phyloP scores from a whole-genome alignment of 2,113 vertebrate genomes.

The Oxyruncus cristatus region DNA sequence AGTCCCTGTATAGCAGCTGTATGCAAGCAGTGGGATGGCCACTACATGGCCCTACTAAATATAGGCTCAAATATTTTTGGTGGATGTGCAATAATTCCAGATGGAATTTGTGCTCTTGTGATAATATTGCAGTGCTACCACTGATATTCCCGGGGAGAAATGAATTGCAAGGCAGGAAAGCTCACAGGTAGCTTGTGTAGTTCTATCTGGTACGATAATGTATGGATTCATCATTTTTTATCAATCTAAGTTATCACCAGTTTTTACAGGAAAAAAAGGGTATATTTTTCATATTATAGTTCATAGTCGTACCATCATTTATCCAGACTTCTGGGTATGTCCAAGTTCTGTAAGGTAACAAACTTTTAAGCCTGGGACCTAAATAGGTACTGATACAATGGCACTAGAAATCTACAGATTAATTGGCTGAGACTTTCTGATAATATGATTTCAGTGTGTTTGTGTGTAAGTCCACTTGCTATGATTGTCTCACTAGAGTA shows the following conservation, averaged over 20 bases:
- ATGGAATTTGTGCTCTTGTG: not conserved
- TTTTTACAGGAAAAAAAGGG: not conserved
- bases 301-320: rapidly evolving
- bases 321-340: not conserved
- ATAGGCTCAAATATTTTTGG: not conserved
- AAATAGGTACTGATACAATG: not conserved
- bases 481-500: not conserved
- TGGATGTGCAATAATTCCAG: not conserved
- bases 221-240: not conserved
- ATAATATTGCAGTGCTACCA: not conserved
- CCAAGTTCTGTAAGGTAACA: not conserved
- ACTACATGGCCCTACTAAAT: not conserved
- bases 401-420: not conserved
- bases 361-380: not conserved
- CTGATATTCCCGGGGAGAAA: not conserved
- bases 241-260: not conserved
- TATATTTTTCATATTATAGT: not conserved
- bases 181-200: not conserved
- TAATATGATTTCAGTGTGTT: not conserved
- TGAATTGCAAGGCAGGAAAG: not conserved
- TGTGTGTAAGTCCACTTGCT: not conserved
- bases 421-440: not conserved
- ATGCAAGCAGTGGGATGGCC: not conserved
- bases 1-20: not conserved
- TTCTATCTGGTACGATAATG: not conserved